A percentile compares a stretch with the other conserved stretches of the same genome.
phyloP scores from a whole-genome alignment of 2,888 invertebrate genomes.

The Ophion slaviceki region DNA sequence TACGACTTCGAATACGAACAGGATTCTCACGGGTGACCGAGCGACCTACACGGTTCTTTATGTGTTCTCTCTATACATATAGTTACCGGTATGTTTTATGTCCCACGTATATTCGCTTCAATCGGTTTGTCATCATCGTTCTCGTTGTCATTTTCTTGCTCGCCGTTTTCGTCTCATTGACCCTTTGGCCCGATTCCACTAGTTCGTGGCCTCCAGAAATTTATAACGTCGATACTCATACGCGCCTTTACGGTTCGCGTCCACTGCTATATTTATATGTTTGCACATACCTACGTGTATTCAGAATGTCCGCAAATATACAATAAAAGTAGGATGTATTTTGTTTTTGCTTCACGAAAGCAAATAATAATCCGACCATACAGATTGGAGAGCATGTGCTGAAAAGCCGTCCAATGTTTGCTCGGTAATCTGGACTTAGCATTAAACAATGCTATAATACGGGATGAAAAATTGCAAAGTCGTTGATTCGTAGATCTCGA shows the following conservation, averaged over 20 bases:
- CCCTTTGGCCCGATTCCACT: slow-evolving; percentile 62
- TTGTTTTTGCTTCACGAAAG: too few relatives aligned
- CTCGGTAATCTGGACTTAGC: too few relatives aligned
- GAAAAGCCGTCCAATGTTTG: too few relatives aligned
- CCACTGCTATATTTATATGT: slow-evolving; percentile 37
- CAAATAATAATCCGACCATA: too few relatives aligned
- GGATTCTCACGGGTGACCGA: slow-evolving; percentile 51
- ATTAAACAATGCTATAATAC: too few relatives aligned
- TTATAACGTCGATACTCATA: slow-evolving; percentile 38
- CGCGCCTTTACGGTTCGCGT: slow-evolving; percentile 13
- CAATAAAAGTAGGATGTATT: too few relatives aligned
- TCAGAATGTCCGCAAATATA: not conserved
- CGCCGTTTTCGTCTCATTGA: slow-evolving; percentile 61
- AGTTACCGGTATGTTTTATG: slow-evolving; percentile 39
- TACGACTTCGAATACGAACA: slow-evolving; percentile 31
- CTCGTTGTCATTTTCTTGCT: slow-evolving; percentile 15
- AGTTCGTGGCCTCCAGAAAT: slow-evolving; percentile 27
- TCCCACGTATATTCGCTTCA: slow-evolving; percentile 12
- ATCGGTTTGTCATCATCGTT: slow-evolving; percentile 44
- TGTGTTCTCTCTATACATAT: slow-evolving; percentile 12
- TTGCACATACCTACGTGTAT: not conserved
- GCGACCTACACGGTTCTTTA: slow-evolving; percentile 27
- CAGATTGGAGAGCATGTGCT: too few relatives aligned
- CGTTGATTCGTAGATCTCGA: too few relatives aligned
- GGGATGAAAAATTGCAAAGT: too few relatives aligned